A percentile compares a stretch with the other conserved stretches of the same genome.
phyloP scores from a whole-genome alignment of 2,113 vertebrate species.

The Datnioides undecimradiatus region DNA sequence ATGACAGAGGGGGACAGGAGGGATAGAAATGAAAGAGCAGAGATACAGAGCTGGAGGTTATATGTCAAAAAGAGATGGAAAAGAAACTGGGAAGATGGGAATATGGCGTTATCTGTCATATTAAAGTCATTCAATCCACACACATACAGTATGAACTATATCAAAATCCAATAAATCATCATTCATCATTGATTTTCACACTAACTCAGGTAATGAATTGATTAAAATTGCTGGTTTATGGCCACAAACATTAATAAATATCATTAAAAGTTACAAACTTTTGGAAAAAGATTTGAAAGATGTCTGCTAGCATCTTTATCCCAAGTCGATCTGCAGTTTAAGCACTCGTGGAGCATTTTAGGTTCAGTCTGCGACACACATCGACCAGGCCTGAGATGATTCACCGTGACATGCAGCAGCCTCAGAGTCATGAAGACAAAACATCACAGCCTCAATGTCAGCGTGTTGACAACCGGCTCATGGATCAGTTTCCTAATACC shows the following conservation, averaged over 20 bases:
- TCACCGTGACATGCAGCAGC: background rate
- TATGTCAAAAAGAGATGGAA: slow-evolving; percentile 8
- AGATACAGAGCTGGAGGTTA: slow-evolving; percentile 25
- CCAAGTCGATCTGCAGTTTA: background rate
- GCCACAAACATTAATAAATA: background rate
- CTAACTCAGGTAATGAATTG: background rate
- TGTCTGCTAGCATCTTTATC: background rate
- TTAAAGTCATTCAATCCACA: slow-evolving; percentile 1
- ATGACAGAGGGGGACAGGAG: background rate
- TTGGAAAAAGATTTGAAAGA: background rate
- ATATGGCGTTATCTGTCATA: background rate
- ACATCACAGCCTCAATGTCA: background rate
- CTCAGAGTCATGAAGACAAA: background rate
- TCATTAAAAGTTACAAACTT: background rate
- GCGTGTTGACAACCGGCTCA: background rate
- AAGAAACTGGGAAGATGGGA: background rate
- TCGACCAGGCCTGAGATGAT: background rate
- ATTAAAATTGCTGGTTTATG: background rate
- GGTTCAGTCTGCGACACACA: background rate
- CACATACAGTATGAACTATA: background rate
- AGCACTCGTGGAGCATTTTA: background rate
- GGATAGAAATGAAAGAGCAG: slow-evolving; percentile 19
- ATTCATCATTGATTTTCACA: slow-evolving; percentile 19
- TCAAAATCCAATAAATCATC: background rate
- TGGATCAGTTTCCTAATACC: background rate